A percentile compares a stretch with the other conserved stretches of the same genome.
Evolutionary conservation across 1,140 invertebrate genomes (phyloP).

Genomic region (Lordiphosa mommai): DNA sequence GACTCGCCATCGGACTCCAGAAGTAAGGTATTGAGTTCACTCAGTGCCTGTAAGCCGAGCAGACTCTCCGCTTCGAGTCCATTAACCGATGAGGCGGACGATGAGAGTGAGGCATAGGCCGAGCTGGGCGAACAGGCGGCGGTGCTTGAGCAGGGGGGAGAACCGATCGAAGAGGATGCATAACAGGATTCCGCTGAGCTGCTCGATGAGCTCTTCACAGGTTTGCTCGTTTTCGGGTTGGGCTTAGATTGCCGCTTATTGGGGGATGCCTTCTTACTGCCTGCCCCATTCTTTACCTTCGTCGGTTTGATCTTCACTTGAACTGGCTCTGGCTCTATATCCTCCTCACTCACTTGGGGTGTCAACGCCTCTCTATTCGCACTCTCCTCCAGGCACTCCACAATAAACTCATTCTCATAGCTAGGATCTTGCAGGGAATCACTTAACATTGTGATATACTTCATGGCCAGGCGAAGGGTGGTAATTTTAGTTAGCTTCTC

Average conservation of each 20-base stretch:
- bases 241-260: too few relatives aligned
- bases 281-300: not conserved
- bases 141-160: slow-evolving; percentile 30
- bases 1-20: slow-evolving; percentile 82
- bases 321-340: slow-evolving; percentile 24
- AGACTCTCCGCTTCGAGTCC: slow-evolving; percentile 41
- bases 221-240: not conserved
- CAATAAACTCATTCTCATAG: slow-evolving; percentile 59
- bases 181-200: slow-evolving; percentile 63
- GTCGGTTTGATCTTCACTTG: slow-evolving; percentile 29
- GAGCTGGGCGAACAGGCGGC: slow-evolving; percentile 41
- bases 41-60: slow-evolving; percentile 38
- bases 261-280: too few relatives aligned
- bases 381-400: slow-evolving; percentile 60
- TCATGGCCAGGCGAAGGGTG: slow-evolving; percentile 91
- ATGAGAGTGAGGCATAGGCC: slow-evolving; percentile 49
- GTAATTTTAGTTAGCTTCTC: slow-evolving; percentile 94
- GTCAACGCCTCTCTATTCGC: slow-evolving; percentile 36
- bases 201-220: not conserved
- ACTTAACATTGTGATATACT: slow-evolving; percentile 88
- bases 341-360: slow-evolving; percentile 26
- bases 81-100: slow-evolving; percentile 35
- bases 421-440: slow-evolving; percentile 75
- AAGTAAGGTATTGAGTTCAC: slow-evolving; percentile 73
- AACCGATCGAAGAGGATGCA: slow-evolving; percentile 55